Percentiles rank a stretch among this genome's conserved stretches.
Evolutionary conservation across 2,113 vertebrate species (phyloP).

Genomic region (Hippoglossus stenolepis): DNA sequence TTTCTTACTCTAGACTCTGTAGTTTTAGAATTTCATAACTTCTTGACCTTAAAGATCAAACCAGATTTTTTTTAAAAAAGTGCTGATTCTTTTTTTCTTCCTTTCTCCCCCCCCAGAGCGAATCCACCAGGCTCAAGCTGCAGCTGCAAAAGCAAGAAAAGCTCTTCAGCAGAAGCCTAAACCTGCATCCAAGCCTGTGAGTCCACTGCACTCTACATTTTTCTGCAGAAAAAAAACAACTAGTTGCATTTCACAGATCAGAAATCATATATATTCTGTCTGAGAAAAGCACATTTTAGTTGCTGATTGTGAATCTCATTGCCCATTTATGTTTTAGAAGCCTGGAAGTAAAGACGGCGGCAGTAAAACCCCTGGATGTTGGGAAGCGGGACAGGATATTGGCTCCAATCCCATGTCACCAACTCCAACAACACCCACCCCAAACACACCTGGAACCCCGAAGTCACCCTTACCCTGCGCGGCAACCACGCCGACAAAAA

Average conservation of each 20-base stretch:
- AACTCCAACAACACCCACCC: slow-evolving; percentile 82
- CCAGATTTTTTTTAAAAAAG: neutral
- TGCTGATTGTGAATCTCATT: slow-evolving; percentile 1
- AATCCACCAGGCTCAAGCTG: slow-evolving; percentile 97
- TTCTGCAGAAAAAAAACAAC: neutral
- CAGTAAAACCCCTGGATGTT: slow-evolving; percentile 81
- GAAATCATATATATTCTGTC: neutral
- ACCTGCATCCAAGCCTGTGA: slow-evolving; percentile 91
- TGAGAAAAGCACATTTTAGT: neutral
- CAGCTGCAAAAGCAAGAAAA: slow-evolving; percentile 96
- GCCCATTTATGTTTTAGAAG: slow-evolving; percentile 83
- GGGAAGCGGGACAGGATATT: slow-evolving; percentile 84
- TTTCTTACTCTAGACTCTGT: too few relatives aligned
- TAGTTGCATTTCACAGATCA: neutral
- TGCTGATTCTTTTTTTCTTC: neutral
- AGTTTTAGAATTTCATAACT: too few relatives aligned
- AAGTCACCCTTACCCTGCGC: slow-evolving; percentile 88
- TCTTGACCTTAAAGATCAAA: neutral
- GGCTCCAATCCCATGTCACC: slow-evolving; percentile 83
- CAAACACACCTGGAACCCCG: slow-evolving; percentile 83
- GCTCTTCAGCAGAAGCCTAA: slow-evolving; percentile 98
- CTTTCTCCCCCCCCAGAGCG: slow-evolving; percentile 84
- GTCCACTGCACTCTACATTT: slow-evolving; percentile 35
- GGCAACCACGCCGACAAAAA: slow-evolving; percentile 84
- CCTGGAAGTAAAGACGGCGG: slow-evolving; percentile 89